Base-by-base conservation (phyloP, 2,113 vertebrate species). In the Dicentrarchus labrax region DNA sequence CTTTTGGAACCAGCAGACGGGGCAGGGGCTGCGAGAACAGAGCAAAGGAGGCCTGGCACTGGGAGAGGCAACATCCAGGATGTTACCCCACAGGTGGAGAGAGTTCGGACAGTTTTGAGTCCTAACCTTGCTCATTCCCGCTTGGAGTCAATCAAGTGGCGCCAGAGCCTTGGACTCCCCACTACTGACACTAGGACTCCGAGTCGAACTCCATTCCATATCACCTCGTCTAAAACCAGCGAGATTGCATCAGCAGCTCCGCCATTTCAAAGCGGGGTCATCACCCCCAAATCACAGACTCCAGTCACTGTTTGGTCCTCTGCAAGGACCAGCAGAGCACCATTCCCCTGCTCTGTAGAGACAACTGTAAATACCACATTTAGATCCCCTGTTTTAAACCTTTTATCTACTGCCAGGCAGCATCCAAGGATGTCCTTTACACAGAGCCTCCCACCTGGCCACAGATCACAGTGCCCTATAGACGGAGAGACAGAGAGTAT, bases 81-180 rank as follows among this genome's bases (percentile, higher is more conserved):
- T 0, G 39, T 36, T 5, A 8, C 41, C 16, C 15, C 71, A 0
- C 68, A 77, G 54, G 13, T 8, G 1, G 87, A 84, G 41, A 90
- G 61, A 50, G 66, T 45, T 53, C 62, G 22, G 43, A 30, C 77
- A 8, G 24, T 51, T 68, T 50, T 51, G 8, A 87, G 71, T 62
- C 11, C 85, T 2, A 83, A 47, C 38, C 2, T 51, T 6, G 66
- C 86, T 61, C 85, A 87, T 57, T 89, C 86, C 73, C 85, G 47
- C 50, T 30, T 93, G 0, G 81, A 90, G 69, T 71, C 92, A 17
- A 93, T 89, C 0, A 93, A 93, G 72, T 95, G 92, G 87, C 91
- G 87, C 22, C 89, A 91, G 88, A 95, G 89, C 91, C 67, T 94
- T 22, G 91, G 89, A 64, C 89, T 92, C 36, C 90, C 91, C 12